Conservation (phyloP, 2,888 invertebrate genomes). For the Sialis fuliginosa region DNA sequence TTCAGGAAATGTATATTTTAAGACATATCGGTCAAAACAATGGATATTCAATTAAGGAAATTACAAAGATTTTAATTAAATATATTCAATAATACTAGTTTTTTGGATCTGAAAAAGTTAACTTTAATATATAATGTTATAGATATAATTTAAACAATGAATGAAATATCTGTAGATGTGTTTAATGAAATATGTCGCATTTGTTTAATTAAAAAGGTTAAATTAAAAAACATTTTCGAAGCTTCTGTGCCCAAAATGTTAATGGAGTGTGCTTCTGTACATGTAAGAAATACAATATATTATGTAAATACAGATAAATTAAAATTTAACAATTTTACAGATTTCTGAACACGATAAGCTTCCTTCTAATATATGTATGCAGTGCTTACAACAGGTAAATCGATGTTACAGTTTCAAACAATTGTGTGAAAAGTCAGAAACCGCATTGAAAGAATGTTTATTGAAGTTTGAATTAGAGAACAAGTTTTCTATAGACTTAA, state of each 20-base stretch:
- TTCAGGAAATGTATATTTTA: too few relatives aligned
- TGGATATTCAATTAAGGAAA: too few relatives aligned
- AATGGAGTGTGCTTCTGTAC: constrained; percentile 4
- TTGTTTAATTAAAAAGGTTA: constrained; percentile 2
- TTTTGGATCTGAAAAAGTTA: too few relatives aligned
- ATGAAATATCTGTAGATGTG: not conserved
- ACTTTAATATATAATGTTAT: too few relatives aligned
- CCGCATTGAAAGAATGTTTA: constrained; percentile 1
- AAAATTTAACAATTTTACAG: not conserved
- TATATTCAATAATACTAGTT: too few relatives aligned
- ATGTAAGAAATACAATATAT: not conserved
- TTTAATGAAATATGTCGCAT: constrained; percentile 4
- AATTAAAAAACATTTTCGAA: constrained; percentile 2
- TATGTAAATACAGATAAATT: not conserved
- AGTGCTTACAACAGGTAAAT: constrained; percentile 5
- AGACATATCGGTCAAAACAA: too few relatives aligned
- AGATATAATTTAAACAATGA: not conserved
- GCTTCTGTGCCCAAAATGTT: constrained; percentile 4
- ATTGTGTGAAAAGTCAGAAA: constrained; percentile 6
- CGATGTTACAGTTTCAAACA: constrained; percentile 5
- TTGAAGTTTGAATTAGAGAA: not conserved
- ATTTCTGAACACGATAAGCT: constrained; percentile 4
- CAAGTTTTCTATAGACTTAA: not conserved
- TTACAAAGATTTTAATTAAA: too few relatives aligned
- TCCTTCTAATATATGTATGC: constrained; percentile 4